These are phyloP conservation scores for Cataglyphis altisquamis DNA, from an alignment of 2,888 invertebrate genomes.

Conservation along the genomic window DNA sequence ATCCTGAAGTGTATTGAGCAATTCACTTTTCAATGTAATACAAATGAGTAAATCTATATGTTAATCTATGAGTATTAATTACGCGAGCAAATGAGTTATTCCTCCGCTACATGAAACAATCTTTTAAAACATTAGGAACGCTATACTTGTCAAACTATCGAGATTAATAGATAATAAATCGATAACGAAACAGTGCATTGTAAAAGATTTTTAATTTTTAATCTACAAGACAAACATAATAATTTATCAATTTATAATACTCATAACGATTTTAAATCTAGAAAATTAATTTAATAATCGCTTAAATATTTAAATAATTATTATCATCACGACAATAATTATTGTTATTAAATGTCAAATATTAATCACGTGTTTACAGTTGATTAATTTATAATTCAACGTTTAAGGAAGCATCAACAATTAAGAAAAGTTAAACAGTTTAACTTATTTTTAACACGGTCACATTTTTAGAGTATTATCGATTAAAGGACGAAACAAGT, in stretches of 20 bases:
- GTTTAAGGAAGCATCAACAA: not conserved
- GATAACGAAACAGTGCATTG: not conserved
- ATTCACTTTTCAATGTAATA: not conserved
- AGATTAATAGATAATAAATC: constrained; percentile 3
- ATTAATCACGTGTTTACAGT: not conserved
- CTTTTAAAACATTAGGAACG: not conserved
- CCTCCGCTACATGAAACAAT: not conserved
- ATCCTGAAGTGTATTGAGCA: not conserved
- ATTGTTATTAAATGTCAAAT: not conserved
- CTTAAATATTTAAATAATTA: not conserved
- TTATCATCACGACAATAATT: not conserved
- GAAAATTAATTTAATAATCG: not conserved
- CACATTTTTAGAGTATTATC: constrained; percentile 17
- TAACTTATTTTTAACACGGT: not conserved
- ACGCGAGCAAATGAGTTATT: not conserved
- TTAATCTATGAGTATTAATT: constrained; percentile 16
- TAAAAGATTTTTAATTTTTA: not conserved
- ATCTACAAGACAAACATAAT: not conserved
- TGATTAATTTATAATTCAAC: not conserved
- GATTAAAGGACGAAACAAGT: constrained; percentile 12
- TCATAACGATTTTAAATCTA: not conserved
- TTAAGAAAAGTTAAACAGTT: not conserved
- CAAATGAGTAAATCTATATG: not conserved
- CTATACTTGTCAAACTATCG: not conserved
- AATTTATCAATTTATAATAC: not conserved